phyloP scores from a whole-genome alignment of 2,888 invertebrate genomes.

The Brachynemurus nebulosus region DNA sequence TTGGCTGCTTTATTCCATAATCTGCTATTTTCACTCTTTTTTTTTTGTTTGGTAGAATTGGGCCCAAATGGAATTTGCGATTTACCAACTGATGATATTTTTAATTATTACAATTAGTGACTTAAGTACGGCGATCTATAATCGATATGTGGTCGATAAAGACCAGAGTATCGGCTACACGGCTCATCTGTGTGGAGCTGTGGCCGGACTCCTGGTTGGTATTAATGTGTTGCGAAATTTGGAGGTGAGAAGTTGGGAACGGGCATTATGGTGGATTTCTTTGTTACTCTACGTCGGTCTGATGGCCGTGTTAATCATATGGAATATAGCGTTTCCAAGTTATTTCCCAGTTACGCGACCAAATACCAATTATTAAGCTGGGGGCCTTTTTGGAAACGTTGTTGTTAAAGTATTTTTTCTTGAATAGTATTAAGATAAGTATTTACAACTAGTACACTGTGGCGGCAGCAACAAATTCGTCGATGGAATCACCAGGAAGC shows the following conservation, averaged over 20 bases:
- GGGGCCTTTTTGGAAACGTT: too few species aligned
- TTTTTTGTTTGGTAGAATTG: constrained; percentile 62
- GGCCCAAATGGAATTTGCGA: constrained; percentile 91
- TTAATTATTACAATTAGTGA: constrained; percentile 69
- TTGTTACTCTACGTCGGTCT: constrained; percentile 34
- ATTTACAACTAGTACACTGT: too few species aligned
- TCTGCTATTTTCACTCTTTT: background rate
- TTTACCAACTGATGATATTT: constrained; percentile 71
- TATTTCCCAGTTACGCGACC: constrained; percentile 25
- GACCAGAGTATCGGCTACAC: constrained; percentile 80
- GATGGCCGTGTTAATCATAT: constrained; percentile 37
- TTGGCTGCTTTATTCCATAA: background rate
- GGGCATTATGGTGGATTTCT: constrained; percentile 42
- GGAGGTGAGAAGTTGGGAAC: constrained; percentile 43
- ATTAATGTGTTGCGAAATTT: constrained; percentile 48
- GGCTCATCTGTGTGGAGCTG: constrained; percentile 84
- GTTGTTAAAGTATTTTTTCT: too few species aligned
- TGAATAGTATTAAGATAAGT: too few species aligned
- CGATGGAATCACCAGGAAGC: too few species aligned
- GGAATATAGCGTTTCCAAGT: constrained; percentile 33
- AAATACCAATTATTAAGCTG: too few species aligned
- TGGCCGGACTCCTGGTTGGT: constrained; percentile 66
- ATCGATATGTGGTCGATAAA: constrained; percentile 57
- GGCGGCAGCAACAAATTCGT: too few species aligned
- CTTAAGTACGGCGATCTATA: constrained; percentile 81